Conservation (phyloP, 1,140 invertebrate genomes). For the Drosophila insularis region DNA sequence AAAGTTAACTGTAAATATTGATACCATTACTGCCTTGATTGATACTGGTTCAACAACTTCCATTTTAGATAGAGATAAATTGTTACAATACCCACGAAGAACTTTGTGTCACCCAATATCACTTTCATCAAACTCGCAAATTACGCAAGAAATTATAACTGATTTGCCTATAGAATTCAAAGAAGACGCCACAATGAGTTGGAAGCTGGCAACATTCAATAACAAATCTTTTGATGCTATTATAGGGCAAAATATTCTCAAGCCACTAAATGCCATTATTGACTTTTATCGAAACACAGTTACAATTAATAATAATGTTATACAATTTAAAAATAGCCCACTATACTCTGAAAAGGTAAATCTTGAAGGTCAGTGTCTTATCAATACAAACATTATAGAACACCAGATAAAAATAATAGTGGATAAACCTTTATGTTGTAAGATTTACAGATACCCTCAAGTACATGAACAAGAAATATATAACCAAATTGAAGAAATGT, state of each 20-base stretch:
- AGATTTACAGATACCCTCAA: background rate
- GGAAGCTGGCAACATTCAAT: background rate
- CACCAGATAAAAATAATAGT: background rate
- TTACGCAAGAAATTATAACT: too few species aligned
- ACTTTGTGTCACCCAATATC: background rate
- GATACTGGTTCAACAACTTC: too few species aligned
- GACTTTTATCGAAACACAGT: constrained; percentile 19
- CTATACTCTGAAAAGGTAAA: background rate
- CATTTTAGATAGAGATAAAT: too few species aligned
- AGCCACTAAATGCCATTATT: too few species aligned
- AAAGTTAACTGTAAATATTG: too few species aligned
- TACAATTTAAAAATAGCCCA: constrained; percentile 23
- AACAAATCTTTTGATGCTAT: too few species aligned
- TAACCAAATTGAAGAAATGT: constrained; percentile 35
- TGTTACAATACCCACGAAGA: background rate
- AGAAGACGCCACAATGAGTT: too few species aligned
- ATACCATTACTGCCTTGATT: too few species aligned
- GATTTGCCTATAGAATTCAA: too few species aligned
- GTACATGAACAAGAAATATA: constrained; percentile 67
- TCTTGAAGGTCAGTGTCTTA: background rate
- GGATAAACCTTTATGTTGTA: background rate
- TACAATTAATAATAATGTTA: constrained; percentile 41
- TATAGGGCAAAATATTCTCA: too few species aligned
- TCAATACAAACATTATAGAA: background rate
- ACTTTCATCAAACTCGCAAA: background rate